phyloP scores from a whole-genome alignment of 2,888 invertebrate species.

The Lasioglossum oenotherae region DNA sequence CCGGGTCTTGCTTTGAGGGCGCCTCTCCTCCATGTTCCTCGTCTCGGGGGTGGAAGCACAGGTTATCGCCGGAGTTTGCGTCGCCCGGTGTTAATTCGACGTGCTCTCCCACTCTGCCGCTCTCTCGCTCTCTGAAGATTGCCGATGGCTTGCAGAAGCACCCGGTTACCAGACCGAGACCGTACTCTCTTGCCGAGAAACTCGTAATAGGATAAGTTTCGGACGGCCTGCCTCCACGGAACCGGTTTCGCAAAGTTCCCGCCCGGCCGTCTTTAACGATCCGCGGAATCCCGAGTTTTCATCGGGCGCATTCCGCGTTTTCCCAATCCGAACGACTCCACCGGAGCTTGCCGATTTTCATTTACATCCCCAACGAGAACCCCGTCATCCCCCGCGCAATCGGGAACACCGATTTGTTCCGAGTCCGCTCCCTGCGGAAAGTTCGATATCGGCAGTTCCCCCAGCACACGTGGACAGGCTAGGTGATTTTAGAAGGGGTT shows the following conservation, averaged over 20 bases:
- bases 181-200: constrained; percentile 50
- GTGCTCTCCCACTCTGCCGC: constrained; percentile 18
- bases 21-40: constrained; percentile 9
- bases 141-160: constrained; percentile 39
- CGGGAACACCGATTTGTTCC: constrained; percentile 1
- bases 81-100: constrained; percentile 55
- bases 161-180: constrained; percentile 28
- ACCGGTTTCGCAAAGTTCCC: constrained; percentile 72
- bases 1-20: constrained; percentile 22
- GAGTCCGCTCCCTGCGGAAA: not conserved
- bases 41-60: constrained; percentile 6
- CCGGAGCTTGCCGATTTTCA: constrained; percentile 24
- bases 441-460: not conserved
- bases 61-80: constrained; percentile 36
- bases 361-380: constrained; percentile 23
- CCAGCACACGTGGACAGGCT: not conserved
- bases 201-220: constrained; percentile 79
- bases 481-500: not conserved
- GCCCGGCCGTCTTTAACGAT: constrained; percentile 68
- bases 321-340: constrained; percentile 12
- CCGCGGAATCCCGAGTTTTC: constrained; percentile 61
- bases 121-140: constrained; percentile 31
- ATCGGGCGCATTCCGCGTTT: constrained; percentile 40
- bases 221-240: constrained; percentile 67
- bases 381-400: not conserved